These are phyloP conservation scores for Drosophila kanapiae DNA, from an alignment of 1,140 invertebrate species.

Conservation along the genomic window DNA sequence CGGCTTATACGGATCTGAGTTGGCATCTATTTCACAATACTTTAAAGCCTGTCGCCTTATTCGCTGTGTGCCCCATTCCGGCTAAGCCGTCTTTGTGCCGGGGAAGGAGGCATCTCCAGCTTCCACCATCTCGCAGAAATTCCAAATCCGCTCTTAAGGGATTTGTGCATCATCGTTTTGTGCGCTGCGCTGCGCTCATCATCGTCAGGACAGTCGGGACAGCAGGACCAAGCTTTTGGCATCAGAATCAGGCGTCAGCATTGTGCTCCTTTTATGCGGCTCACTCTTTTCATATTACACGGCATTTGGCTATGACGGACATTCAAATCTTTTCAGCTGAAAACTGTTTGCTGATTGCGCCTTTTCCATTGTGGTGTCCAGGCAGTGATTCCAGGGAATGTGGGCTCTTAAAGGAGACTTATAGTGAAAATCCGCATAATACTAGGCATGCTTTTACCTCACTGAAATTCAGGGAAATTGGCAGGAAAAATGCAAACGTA, in stretches of 20 bases:
- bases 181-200: conserved; percentile 51
- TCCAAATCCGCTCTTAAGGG: conserved; percentile 70
- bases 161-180: conserved; percentile 71
- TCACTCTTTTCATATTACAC: conserved; percentile 62
- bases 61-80: conserved; percentile 3
- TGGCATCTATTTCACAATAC: conserved; percentile 58
- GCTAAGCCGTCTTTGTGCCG: conserved; percentile 41
- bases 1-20: conserved; percentile 50
- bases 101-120: conserved; percentile 1
- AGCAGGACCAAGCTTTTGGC: conserved; percentile 23
- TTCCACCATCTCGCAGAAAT: conserved; percentile 46
- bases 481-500: background rate
- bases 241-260: conserved; percentile 49
- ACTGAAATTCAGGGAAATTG: background rate
- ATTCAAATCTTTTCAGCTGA: conserved; percentile 59
- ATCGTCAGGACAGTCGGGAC: conserved; percentile 31
- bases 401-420: conserved; percentile 30
- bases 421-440: conserved; percentile 1
- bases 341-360: conserved; percentile 56
- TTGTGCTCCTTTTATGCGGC: conserved; percentile 58
- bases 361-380: conserved; percentile 30
- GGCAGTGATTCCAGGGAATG: conserved; percentile 33
- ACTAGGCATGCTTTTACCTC: background rate
- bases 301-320: conserved; percentile 61
- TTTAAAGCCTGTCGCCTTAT: conserved; percentile 47